Percentiles rank a stretch among this genome's conserved stretches.
Conservation (phyloP, 2,113 vertebrate genomes). For the Callipepla californica region DNA sequence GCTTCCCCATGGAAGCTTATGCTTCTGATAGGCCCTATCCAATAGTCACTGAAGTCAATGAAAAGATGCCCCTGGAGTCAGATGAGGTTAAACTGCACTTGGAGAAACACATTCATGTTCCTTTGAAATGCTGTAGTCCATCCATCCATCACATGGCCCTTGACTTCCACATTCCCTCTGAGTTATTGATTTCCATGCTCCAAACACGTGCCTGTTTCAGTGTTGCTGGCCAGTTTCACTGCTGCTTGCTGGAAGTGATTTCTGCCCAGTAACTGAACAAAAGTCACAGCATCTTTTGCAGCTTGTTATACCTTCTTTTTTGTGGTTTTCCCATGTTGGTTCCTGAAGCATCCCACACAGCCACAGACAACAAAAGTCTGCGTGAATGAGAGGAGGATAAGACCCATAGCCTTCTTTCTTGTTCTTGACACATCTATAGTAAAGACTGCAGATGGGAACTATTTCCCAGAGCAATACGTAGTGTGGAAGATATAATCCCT, state of each 20-base stretch:
- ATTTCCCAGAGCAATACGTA: not conserved
- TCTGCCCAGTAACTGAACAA: not conserved
- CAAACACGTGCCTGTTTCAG: conserved; percentile 28
- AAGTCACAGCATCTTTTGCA: not conserved
- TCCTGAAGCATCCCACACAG: accelerated
- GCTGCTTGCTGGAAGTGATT: conserved; percentile 31
- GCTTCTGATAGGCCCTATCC: conserved; percentile 32
- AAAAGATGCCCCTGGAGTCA: conserved; percentile 38
- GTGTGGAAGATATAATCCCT: not conserved
- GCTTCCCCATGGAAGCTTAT: conserved; percentile 14
- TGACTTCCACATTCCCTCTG: not conserved
- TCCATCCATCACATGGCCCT: conserved; percentile 15
- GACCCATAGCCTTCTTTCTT: not conserved
- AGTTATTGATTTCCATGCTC: conserved; percentile 27
- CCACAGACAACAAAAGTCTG: not conserved
- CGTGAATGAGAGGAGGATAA: not conserved
- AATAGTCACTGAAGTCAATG: not conserved
- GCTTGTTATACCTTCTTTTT: not conserved
- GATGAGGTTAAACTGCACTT: conserved; percentile 45
- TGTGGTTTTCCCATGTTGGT: not conserved
- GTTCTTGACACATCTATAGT: not conserved
- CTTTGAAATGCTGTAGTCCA: not conserved
- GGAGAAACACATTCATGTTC: conserved; percentile 14
- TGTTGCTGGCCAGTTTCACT: conserved; percentile 45
- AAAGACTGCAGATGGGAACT: not conserved